Conservation (phyloP, 1,140 invertebrate species). For the Camponotus vicinus region DNA sequence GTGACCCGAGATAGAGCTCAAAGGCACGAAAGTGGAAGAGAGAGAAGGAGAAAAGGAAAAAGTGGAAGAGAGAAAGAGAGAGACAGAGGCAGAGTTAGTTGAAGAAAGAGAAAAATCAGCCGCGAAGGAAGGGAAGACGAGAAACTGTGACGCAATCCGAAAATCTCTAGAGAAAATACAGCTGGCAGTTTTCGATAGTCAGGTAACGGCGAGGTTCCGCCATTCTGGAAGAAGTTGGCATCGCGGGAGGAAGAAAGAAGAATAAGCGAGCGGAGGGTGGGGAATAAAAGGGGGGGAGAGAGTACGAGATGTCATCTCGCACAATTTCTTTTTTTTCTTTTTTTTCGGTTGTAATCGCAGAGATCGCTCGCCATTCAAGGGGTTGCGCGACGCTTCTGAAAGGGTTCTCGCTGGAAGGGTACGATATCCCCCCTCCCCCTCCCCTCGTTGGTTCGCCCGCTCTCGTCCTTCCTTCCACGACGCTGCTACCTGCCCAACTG, state of each 20-base stretch:
- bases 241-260: slow-evolving; percentile 50
- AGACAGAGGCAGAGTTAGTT: slow-evolving; percentile 14
- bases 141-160: slow-evolving; percentile 70
- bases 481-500: slow-evolving; percentile 81
- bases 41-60: background rate
- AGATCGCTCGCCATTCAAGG: slow-evolving; percentile 64
- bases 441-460: background rate
- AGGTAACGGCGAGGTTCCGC: slow-evolving; percentile 70
- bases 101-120: slow-evolving; percentile 29
- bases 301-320: slow-evolving; percentile 82
- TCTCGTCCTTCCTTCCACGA: slow-evolving; percentile 17
- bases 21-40: slow-evolving; percentile 25
- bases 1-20: slow-evolving; percentile 24
- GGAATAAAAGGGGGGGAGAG: slow-evolving; percentile 58
- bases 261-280: slow-evolving; percentile 11
- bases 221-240: slow-evolving; percentile 62
- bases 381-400: slow-evolving; percentile 73
- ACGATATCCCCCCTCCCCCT: slow-evolving; percentile 67
- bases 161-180: slow-evolving; percentile 85
- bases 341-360: slow-evolving; percentile 63
- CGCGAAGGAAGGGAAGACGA: slow-evolving; percentile 14
- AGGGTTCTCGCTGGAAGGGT: slow-evolving; percentile 77
- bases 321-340: slow-evolving; percentile 81
- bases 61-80: background rate
- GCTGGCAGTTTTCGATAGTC: slow-evolving; percentile 73